These are phyloP conservation scores for Mallateleia sp. DNA, from an alignment of 2,888 invertebrate species.

Conservation along the genomic window DNA sequence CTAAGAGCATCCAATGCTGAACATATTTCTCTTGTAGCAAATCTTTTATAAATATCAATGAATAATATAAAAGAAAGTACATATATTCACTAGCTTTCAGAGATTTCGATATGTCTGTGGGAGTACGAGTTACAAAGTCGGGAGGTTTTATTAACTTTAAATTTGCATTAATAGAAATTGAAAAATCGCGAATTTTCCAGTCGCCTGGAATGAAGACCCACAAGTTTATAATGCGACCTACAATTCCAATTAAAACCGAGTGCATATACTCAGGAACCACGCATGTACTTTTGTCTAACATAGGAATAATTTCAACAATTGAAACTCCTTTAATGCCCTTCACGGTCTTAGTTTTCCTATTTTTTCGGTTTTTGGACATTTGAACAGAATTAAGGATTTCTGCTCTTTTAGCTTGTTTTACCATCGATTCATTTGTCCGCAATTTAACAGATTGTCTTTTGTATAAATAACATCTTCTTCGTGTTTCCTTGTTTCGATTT, in stretches of 20 bases:
- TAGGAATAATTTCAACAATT: slow-evolving; percentile 10
- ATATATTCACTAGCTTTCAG: slow-evolving; percentile 22
- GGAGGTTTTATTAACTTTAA: slow-evolving; percentile 22
- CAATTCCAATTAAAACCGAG: slow-evolving; percentile 41
- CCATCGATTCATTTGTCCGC: neutral
- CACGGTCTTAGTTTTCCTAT: too few relatives aligned
- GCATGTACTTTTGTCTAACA: slow-evolving; percentile 37
- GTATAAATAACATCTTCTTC: slow-evolving; percentile 3
- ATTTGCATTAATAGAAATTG: neutral
- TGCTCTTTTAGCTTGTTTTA: neutral
- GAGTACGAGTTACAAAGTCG: neutral
- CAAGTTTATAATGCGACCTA: too few relatives aligned
- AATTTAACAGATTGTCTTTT: neutral
- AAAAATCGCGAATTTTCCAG: slow-evolving; percentile 12
- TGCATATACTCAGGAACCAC: slow-evolving; percentile 53
- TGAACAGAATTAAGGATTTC: too few relatives aligned
- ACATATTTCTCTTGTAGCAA: slow-evolving; percentile 10
- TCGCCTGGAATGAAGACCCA: too few relatives aligned
- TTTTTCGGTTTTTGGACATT: too few relatives aligned
- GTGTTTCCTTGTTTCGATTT: neutral
- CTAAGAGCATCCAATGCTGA: slow-evolving; percentile 46
- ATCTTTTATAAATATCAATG: neutral
- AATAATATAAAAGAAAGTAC: slow-evolving; percentile 26
- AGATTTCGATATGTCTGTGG: neutral
- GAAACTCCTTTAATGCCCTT: slow-evolving; percentile 23